These are phyloP conservation scores for Leptopilina clavipes DNA, from an alignment of 1,140 invertebrate genomes.

Conservation along the genomic window DNA sequence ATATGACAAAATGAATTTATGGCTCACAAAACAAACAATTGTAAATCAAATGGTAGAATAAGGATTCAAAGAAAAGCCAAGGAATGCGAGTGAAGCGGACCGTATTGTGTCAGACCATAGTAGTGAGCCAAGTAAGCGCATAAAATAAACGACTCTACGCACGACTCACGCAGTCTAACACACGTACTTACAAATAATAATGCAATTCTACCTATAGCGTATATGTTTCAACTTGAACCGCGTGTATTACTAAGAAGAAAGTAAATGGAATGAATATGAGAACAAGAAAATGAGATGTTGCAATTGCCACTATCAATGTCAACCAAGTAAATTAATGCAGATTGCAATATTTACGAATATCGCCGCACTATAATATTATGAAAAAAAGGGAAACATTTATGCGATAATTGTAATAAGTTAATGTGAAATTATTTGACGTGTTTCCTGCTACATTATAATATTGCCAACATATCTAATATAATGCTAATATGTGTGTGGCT, in stretches of 20 bases:
- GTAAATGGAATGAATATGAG: not conserved
- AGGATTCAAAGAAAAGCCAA: constrained; percentile 42
- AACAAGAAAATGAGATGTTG: constrained; percentile 24
- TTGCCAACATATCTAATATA: constrained; percentile 4
- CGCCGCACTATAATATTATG: too few relatives aligned
- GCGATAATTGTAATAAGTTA: not conserved
- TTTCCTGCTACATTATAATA: constrained; percentile 20
- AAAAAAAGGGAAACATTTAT: not conserved
- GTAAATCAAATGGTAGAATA: too few relatives aligned
- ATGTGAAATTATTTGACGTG: not conserved
- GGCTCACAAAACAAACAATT: too few relatives aligned
- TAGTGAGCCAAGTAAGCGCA: constrained; percentile 49
- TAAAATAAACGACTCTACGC: constrained; percentile 65
- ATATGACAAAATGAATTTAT: too few relatives aligned
- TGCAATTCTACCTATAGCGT: constrained; percentile 45
- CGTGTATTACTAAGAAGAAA: constrained; percentile 2
- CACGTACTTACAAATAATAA: constrained; percentile 59
- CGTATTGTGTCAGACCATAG: constrained; percentile 57
- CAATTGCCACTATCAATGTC: constrained; percentile 17
- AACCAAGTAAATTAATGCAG: not conserved
- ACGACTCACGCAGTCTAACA: constrained; percentile 55
- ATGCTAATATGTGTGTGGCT: too few relatives aligned
- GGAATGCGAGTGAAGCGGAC: constrained; percentile 39
- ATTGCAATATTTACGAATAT: not conserved
- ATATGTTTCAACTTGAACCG: constrained; percentile 39